Evolutionary conservation across 2,797 vertebrate species (phyloP), one percentile per base, ranked within the genome.

Genomic region (Smutsia gigantea): DNA sequence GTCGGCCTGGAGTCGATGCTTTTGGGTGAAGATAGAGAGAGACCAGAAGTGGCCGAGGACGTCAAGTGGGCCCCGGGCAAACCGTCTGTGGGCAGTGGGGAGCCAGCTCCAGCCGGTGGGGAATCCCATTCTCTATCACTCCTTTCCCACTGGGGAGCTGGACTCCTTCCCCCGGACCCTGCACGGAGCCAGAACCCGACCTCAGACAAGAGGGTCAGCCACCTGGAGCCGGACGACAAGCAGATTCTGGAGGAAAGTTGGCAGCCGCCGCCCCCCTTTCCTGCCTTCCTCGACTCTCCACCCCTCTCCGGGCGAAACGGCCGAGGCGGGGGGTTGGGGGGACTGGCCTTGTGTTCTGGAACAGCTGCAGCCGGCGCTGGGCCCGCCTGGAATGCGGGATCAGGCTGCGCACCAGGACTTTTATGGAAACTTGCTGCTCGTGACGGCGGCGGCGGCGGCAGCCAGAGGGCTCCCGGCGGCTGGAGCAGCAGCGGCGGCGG

Each of bases 341-440:
- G 89, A 63, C 96, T 95, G 97, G 97, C 98, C 95, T 88, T 89
- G 94, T 87, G 97, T 77, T 94, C 72, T 79, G 98, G 98, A 98
- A 99, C 99, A 99, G 99, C 99, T 99, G 99, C 99, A 98, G 98
- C 97, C 98, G 98, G 98, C 94, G 94, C 98, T 97, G 99, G 99
- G 98, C 98, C 98, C 98, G 99, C 97, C 97, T 97, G 99, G 99
- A 99, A 99, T 99, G 99, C 98, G 98, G 98, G 98, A 96, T 98
- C 98, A 98, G 98, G 98, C 98, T 96, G 99, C 99, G 99, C 98
- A 99, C 98, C 99, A 98, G 98, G 99, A 99, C 99, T 99, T 99
- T 99, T 99, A 99, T 99, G 99, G 99, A 99, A 99, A 99, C 98
- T 97, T 98, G 98, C 97, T 97, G 98, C 96, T 93, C 95, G 97